A percentile compares a stretch with the other conserved stretches of the same genome.
Evolutionary conservation across 2,113 vertebrate species (phyloP).

Genomic region (Sylvilagus bachmani): DNA sequence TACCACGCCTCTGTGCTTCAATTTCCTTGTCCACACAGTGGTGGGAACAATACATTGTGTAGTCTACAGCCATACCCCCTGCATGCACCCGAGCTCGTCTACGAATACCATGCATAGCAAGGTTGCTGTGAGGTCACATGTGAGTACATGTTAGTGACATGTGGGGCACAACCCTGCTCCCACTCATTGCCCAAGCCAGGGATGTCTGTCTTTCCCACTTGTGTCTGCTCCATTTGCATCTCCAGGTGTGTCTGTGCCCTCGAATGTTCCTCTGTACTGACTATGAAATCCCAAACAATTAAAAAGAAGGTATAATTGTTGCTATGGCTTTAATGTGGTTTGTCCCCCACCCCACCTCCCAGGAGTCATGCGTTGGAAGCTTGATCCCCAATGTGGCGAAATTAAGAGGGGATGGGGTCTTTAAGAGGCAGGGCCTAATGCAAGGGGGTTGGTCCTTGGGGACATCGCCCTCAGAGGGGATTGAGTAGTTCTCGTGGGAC

Average conservation of each 20-base stretch:
- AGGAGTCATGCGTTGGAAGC: too few relatives aligned
- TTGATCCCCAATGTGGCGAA: too few relatives aligned
- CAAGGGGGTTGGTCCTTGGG: too few relatives aligned
- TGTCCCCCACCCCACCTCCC: too few relatives aligned
- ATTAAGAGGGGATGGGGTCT: too few relatives aligned
- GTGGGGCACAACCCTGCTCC: constrained; percentile 7
- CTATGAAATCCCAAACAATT: neutral
- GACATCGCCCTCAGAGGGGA: too few relatives aligned
- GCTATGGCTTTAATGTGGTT: too few relatives aligned
- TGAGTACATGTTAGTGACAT: constrained; percentile 12
- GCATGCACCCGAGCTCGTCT: neutral
- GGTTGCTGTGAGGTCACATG: neutral
- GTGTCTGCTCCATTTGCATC: neutral
- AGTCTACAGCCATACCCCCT: too few relatives aligned
- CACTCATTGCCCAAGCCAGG: neutral
- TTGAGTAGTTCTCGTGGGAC: too few relatives aligned
- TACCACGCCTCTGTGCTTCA: constrained; percentile 8
- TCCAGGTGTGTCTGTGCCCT: neutral
- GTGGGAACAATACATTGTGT: too few relatives aligned
- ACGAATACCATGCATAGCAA: neutral
- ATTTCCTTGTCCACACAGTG: neutral
- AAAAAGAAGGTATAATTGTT: neutral
- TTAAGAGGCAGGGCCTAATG: too few relatives aligned
- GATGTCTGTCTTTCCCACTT: neutral
- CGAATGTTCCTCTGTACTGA: neutral